phyloP scores from a whole-genome alignment of 2,797 vertebrate species.

The Cynodonichthys magdalenae region DNA sequence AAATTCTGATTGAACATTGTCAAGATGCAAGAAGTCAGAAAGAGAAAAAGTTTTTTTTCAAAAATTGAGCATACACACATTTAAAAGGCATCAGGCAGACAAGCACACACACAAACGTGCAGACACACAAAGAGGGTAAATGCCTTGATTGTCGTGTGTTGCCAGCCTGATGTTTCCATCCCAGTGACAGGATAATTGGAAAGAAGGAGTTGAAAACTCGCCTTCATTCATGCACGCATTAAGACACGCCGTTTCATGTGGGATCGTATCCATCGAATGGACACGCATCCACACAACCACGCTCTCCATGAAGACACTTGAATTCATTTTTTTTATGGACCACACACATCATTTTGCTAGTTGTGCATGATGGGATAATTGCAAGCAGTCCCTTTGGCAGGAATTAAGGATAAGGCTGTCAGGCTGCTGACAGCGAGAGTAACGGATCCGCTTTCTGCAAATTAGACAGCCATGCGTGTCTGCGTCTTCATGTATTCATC shows the following conservation, averaged over 20 bases:
- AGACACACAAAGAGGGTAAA: constrained; percentile 55
- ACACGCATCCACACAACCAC: constrained; percentile 24
- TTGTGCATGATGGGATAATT: constrained; percentile 74
- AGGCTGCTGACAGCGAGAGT: constrained; percentile 65
- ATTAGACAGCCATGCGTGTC: constrained; percentile 55
- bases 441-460: constrained; percentile 70
- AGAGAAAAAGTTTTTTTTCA: constrained; percentile 42
- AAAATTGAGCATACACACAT: constrained; percentile 37
- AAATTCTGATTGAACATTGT: constrained; percentile 49
- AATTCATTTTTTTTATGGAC: constrained; percentile 52
- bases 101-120: constrained; percentile 26
- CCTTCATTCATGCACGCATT: constrained; percentile 48
- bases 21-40: constrained; percentile 57
- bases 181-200: constrained; percentile 73
- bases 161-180: constrained; percentile 59
- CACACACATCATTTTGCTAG: constrained; percentile 40
- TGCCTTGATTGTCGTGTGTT: constrained; percentile 64
- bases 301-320: constrained; percentile 31
- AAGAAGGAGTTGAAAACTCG: constrained; percentile 57
- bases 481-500: constrained; percentile 39
- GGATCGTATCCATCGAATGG: constrained; percentile 42
- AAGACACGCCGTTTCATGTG: constrained; percentile 21
- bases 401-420: constrained; percentile 78
- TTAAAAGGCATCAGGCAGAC: constrained; percentile 35
- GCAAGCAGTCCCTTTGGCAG: constrained; percentile 67